A percentile compares a stretch with the other conserved stretches of the same genome.
These are phyloP conservation scores for Pithys albifrons DNA, from an alignment of 2,113 vertebrate genomes.

Conservation along the genomic window DNA sequence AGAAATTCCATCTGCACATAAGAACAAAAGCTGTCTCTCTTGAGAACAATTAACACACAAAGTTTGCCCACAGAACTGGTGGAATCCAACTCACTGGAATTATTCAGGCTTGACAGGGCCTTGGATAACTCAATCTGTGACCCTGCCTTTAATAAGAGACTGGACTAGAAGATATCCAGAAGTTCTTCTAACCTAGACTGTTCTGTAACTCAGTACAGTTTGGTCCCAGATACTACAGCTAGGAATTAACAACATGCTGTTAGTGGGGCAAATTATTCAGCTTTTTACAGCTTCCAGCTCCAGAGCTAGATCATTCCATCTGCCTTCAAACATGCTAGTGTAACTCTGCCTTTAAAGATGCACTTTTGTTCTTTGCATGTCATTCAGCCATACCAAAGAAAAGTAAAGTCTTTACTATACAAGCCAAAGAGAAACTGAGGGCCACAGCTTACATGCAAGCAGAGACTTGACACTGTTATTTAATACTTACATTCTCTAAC, in stretches of 20 bases:
- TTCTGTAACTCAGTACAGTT: neutral
- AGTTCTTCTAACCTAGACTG: neutral
- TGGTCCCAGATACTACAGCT: neutral
- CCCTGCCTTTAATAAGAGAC: neutral
- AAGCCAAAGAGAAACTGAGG: neutral
- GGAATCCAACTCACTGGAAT: neutral
- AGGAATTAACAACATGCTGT: neutral
- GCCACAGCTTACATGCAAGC: neutral
- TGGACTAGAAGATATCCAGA: neutral
- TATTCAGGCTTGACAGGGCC: neutral
- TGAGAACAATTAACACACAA: neutral
- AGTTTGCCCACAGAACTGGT: neutral
- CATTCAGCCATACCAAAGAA: neutral
- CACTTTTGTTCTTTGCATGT: neutral
- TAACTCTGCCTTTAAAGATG: neutral
- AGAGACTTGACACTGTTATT: neutral
- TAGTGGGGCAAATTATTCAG: neutral
- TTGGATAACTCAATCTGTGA: neutral
- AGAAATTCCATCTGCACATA: neutral
- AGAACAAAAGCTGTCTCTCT: neutral
- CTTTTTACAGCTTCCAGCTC: neutral
- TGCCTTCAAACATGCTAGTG: neutral
- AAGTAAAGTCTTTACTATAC: neutral
- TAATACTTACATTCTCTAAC: constrained; percentile 86
- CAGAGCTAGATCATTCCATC: neutral